These are phyloP conservation scores for Gymnodraco acuticeps DNA, from an alignment of 2,797 vertebrate genomes.

Conservation along the genomic window DNA sequence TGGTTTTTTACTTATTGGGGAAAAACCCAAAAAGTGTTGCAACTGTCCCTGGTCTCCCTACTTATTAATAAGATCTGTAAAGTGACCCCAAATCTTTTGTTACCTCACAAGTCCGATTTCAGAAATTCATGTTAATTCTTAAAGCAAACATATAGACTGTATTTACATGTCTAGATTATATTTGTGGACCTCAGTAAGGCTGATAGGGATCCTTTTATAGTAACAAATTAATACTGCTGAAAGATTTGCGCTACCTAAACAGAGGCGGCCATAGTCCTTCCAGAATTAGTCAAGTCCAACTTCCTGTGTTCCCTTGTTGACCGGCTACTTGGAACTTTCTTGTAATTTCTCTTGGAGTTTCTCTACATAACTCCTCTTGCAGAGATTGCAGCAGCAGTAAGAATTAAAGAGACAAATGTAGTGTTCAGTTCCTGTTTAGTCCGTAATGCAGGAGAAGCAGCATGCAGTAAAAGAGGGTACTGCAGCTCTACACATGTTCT, in stretches of 20 bases:
- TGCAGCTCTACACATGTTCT: conserved; percentile 8
- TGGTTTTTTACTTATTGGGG: too few relatives aligned
- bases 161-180: conserved; percentile 15
- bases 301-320: conserved; percentile 2
- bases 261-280: neutral
- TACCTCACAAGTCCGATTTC: conserved; percentile 6
- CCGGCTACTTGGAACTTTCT: conserved; percentile 14
- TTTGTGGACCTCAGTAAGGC: conserved; percentile 15
- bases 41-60: too few relatives aligned
- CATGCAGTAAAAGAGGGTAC: conserved; percentile 47
- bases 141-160: conserved; percentile 21
- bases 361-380: conserved; percentile 8
- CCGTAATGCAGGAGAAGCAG: conserved; percentile 37
- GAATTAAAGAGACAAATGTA: neutral
- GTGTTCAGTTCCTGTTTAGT: conserved; percentile 28
- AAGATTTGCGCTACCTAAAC: conserved; percentile 34
- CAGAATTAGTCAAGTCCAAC: conserved; percentile 22
- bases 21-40: too few relatives aligned
- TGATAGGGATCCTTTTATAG: conserved; percentile 20
- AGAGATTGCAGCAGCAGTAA: conserved; percentile 3
- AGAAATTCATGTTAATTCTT: conserved; percentile 22
- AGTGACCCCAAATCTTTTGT: conserved; percentile 9
- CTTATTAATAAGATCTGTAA: conserved; percentile 4
- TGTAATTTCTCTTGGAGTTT: conserved; percentile 19
- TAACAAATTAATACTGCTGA: conserved; percentile 18